phyloP scores from a whole-genome alignment of 2,113 vertebrate genomes.

The Tetrao urogallus region DNA sequence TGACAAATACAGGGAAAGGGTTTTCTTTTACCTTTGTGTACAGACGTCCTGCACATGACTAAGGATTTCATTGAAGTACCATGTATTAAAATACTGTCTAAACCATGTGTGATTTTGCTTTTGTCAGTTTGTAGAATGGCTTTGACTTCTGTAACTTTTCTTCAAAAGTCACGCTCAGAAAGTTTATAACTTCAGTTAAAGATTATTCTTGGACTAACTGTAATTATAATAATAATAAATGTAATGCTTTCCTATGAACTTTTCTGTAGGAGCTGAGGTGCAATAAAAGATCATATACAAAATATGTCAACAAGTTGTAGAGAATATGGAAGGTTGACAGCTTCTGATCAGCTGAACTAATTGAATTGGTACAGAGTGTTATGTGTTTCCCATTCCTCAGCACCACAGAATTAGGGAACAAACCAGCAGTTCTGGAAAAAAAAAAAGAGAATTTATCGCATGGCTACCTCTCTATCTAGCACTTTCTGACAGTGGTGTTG shows the following conservation, averaged over 20 bases:
- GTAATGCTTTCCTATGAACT: not conserved
- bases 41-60: not conserved
- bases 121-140: not conserved
- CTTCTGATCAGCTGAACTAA: not conserved
- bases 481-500: not conserved
- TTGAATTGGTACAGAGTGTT: not conserved
- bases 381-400: not conserved
- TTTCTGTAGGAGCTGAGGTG: not conserved
- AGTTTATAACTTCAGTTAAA: not conserved
- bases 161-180: not conserved
- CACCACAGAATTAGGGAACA: not conserved
- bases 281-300: not conserved
- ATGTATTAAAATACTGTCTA: not conserved
- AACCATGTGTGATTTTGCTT: not conserved
- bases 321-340: fast-evolving
- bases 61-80: not conserved
- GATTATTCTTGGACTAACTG: not conserved
- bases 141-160: not conserved
- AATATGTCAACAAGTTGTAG: not conserved
- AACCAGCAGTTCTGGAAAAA: not conserved
- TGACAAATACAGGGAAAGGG: not conserved
- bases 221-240: not conserved
- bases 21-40: not conserved
- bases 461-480: not conserved
- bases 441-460: not conserved